Conservation (phyloP, 2,113 vertebrate genomes). For the Dendropsophus ebraccatus region DNA sequence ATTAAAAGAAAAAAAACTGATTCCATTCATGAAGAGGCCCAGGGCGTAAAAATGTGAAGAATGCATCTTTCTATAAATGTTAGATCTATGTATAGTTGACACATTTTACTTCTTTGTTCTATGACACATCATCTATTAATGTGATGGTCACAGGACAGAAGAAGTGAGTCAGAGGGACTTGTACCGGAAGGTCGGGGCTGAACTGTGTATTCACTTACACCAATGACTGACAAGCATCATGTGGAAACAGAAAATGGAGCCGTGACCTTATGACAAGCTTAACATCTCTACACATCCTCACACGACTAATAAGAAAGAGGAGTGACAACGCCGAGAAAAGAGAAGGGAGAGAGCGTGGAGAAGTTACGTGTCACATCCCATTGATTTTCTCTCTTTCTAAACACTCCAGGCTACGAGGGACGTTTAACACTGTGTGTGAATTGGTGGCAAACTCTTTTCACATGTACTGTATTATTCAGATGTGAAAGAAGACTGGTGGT, state of each 20-base stretch:
- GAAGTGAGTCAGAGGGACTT: conserved; percentile 10
- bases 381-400: conserved; percentile 21
- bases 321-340: neutral
- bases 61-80: neutral
- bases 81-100: neutral
- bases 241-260: conserved; percentile 5
- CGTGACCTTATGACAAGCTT: neutral
- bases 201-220: neutral
- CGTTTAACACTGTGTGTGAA: neutral
- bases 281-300: neutral
- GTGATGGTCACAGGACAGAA: conserved; percentile 3
- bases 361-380: neutral
- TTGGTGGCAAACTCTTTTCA: neutral
- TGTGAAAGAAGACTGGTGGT: too few species aligned
- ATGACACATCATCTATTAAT: conserved; percentile 3
- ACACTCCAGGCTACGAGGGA: neutral
- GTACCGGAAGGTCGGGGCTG: conserved; percentile 20
- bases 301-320: neutral
- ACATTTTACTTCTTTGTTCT: neutral
- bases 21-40: neutral
- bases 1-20: neutral
- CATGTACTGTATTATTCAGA: neutral
- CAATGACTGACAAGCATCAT: conserved; percentile 36
- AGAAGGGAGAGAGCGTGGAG: neutral
- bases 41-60: neutral